These are phyloP conservation scores for Ecliptopera silaceata DNA, from an alignment of 2,888 invertebrate genomes.

Conservation along the genomic window DNA sequence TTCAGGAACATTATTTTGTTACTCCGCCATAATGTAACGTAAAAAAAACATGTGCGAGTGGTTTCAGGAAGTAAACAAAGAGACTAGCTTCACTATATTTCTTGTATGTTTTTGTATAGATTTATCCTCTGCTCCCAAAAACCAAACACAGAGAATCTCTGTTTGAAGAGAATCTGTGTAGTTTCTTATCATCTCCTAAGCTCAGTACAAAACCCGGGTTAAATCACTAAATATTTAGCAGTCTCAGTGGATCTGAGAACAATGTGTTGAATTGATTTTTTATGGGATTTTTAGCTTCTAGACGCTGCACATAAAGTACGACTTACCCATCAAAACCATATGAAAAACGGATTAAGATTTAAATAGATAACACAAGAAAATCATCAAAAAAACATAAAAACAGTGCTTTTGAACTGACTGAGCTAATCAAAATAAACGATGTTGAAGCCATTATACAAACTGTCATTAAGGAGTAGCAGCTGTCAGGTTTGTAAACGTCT, in stretches of 20 bases:
- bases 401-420: slow-evolving; percentile 3
- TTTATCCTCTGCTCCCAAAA: too few relatives aligned
- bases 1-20: too few relatives aligned
- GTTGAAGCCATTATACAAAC: slow-evolving; percentile 15
- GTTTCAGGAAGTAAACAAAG: too few relatives aligned
- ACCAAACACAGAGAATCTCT: too few relatives aligned
- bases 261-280: background rate
- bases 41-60: too few relatives aligned
- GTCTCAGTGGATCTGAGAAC: background rate
- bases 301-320: background rate
- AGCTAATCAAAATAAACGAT: slow-evolving; percentile 30
- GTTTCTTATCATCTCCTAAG: too few relatives aligned
- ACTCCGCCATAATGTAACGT: too few relatives aligned
- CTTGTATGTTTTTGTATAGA: too few relatives aligned
- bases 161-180: too few relatives aligned
- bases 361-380: slow-evolving; percentile 5
- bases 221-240: background rate
- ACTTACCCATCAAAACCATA: slow-evolving; percentile 4
- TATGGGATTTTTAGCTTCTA: background rate
- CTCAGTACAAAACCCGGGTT: background rate
- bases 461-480: slow-evolving; percentile 24
- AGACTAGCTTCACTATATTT: too few relatives aligned
- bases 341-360: background rate
- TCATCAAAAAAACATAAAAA: slow-evolving; percentile 16
- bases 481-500: slow-evolving; percentile 33